phyloP scores from a whole-genome alignment of 2,797 vertebrate genomes.

The Lepilemur septentrionalis region DNA sequence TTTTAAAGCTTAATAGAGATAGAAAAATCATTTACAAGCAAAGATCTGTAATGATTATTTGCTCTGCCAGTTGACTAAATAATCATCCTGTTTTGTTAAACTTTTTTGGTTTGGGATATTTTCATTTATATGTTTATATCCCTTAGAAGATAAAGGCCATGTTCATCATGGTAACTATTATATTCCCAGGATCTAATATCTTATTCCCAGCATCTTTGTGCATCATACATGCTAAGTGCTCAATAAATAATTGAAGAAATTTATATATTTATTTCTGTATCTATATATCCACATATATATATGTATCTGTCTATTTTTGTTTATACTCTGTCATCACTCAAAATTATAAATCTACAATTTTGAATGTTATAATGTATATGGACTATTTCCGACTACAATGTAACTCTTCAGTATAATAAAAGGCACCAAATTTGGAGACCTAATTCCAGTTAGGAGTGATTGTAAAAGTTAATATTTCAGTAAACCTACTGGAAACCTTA shows the following conservation, averaged over 20 bases:
- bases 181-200: background rate
- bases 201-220: background rate
- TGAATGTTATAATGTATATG: background rate
- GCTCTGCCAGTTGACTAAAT: background rate
- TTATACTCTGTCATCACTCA: background rate
- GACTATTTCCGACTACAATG: background rate
- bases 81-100: background rate
- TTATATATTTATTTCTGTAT: background rate
- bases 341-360: background rate
- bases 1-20: background rate
- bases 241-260: background rate
- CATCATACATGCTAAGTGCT: background rate
- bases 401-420: background rate
- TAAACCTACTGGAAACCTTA: background rate
- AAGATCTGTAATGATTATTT: background rate
- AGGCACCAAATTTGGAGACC: background rate
- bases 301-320: background rate
- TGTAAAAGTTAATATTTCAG: background rate
- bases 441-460: background rate
- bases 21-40: background rate
- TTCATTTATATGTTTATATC: background rate
- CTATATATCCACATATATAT: background rate
- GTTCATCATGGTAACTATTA: background rate
- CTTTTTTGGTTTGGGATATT: background rate
- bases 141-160: background rate